A percentile compares a stretch with the other conserved stretches of the same genome.
These are phyloP conservation scores for Trachelus iudaicus DNA, from an alignment of 2,888 invertebrate species.

Conservation along the genomic window DNA sequence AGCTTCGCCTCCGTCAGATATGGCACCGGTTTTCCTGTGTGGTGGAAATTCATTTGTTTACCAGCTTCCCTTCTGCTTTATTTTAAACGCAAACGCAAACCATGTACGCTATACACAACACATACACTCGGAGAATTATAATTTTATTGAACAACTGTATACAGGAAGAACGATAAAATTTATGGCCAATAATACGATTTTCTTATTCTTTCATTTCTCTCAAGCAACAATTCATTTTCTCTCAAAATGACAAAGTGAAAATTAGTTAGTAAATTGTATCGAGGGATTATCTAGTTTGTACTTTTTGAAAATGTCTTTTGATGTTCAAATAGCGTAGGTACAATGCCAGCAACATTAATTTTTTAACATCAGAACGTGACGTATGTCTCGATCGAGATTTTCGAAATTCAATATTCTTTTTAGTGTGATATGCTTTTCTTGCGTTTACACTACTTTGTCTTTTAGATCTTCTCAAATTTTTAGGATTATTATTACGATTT, in stretches of 20 bases:
- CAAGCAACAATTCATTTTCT: neutral
- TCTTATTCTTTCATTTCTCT: neutral
- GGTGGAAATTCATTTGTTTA: conserved; percentile 17
- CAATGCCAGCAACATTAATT: conserved; percentile 50
- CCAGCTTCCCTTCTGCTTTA: neutral
- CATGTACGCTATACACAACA: conserved; percentile 2
- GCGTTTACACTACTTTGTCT: conserved; percentile 5
- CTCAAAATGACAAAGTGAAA: conserved; percentile 1
- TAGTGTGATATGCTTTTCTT: neutral
- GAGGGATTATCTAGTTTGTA: neutral
- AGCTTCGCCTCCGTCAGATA: conserved; percentile 82
- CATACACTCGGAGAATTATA: neutral
- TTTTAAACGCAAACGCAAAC: neutral
- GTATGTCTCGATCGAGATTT: neutral
- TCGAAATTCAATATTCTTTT: conserved; percentile 7
- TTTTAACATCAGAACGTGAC: conserved; percentile 23
- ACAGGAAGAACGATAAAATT: neutral
- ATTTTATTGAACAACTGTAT: neutral
- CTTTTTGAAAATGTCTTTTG: conserved; percentile 32
- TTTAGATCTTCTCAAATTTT: conserved; percentile 4
- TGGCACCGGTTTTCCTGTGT: conserved; percentile 64
- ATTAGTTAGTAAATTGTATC: conserved; percentile 10
- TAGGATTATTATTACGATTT: conserved; percentile 6
- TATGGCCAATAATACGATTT: neutral
- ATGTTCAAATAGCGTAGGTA: conserved; percentile 48